Evolutionary conservation across 2,888 invertebrate genomes (phyloP).

Genomic region (Scrobipalpa costella): DNA sequence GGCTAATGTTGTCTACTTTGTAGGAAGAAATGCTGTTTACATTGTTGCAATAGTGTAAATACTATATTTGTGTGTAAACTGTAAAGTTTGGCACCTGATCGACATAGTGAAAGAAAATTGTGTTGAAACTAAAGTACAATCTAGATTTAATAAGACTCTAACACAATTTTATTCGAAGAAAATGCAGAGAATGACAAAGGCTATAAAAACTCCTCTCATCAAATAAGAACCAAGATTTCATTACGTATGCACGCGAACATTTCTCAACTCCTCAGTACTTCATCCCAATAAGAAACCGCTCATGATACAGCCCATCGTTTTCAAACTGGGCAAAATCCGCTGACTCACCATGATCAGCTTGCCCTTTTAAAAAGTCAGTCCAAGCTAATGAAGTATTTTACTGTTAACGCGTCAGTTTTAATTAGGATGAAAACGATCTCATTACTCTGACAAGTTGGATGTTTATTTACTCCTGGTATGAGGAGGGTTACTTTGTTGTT

Average conservation of each 20-base stretch:
- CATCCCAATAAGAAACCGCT: not conserved
- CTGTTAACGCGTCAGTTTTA: slow-evolving; percentile 61
- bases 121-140: too few relatives aligned
- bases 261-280: not conserved
- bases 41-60: too few relatives aligned
- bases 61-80: too few relatives aligned
- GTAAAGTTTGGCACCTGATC: too few relatives aligned
- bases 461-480: slow-evolving; percentile 23
- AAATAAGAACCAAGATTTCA: too few relatives aligned
- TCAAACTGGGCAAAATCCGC: slow-evolving; percentile 37
- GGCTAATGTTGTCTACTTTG: too few relatives aligned
- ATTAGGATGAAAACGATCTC: slow-evolving; percentile 54
- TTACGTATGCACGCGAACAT: not conserved
- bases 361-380: slow-evolving; percentile 45
- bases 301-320: slow-evolving; percentile 24
- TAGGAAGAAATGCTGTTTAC: too few relatives aligned
- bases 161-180: too few relatives aligned
- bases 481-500: slow-evolving; percentile 19
- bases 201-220: too few relatives aligned
- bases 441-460: slow-evolving; percentile 41
- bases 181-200: too few relatives aligned
- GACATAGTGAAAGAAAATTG: too few relatives aligned
- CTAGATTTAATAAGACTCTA: too few relatives aligned
- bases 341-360: slow-evolving; percentile 56
- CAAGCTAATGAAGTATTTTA: slow-evolving; percentile 58